These are phyloP conservation scores for Arvicanthis niloticus DNA, from an alignment of 2,113 vertebrate genomes.

Conservation along the genomic window DNA sequence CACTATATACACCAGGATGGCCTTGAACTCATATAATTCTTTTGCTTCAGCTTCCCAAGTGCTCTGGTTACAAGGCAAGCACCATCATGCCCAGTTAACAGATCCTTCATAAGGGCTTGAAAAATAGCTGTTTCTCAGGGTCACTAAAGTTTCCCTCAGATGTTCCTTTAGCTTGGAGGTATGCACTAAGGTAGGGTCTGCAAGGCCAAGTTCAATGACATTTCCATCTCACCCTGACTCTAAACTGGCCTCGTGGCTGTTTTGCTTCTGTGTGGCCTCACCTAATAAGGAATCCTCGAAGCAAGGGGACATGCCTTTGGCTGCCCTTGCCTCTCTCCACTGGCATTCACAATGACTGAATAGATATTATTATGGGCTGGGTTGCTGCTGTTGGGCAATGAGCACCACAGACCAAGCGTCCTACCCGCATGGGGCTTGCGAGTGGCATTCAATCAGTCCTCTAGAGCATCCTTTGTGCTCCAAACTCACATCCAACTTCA, in stretches of 20 bases:
- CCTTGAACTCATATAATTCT: neutral
- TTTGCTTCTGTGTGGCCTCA: neutral
- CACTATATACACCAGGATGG: neutral
- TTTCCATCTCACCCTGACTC: neutral
- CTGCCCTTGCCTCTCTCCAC: neutral
- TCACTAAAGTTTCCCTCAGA: neutral
- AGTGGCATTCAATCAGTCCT: neutral
- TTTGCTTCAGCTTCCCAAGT: neutral
- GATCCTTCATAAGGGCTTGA: neutral
- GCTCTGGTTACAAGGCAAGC: neutral
- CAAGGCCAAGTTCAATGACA: neutral
- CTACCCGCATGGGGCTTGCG: neutral
- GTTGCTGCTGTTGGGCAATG: neutral
- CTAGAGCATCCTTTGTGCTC: neutral
- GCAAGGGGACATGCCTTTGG: neutral
- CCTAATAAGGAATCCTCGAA: neutral
- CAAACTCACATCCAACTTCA: neutral
- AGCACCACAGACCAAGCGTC: neutral
- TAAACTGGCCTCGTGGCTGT: neutral
- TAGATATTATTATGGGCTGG: no score
- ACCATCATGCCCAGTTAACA: neutral
- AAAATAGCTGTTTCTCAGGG: neutral
- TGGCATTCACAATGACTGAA: neutral
- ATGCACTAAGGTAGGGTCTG: neutral
- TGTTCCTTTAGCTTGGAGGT: neutral